These are phyloP conservation scores for Falco novaeseelandiae DNA, from an alignment of 2,797 vertebrate species.

Conservation along the genomic window DNA sequence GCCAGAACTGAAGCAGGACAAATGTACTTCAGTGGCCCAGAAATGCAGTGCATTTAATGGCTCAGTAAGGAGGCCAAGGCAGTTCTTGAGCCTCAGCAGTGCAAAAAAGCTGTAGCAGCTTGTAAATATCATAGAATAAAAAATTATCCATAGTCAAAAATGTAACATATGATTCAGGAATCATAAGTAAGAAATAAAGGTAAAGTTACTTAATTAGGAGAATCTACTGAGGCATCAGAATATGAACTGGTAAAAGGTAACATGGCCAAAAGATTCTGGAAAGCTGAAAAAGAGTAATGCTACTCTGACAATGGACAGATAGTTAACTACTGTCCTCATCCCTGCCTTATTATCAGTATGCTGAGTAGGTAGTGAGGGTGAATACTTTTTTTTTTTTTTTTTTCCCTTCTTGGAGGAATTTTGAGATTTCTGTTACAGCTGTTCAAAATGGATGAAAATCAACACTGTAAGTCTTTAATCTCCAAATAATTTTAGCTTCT, in stretches of 20 bases:
- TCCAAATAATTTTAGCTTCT: not conserved
- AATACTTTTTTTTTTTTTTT: not conserved
- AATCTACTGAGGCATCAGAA: not conserved
- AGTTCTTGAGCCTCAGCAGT: not conserved
- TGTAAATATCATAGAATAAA: conserved; percentile 4
- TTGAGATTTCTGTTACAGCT: not conserved
- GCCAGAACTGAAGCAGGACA: conserved; percentile 1
- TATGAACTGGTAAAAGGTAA: not conserved
- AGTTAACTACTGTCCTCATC: not conserved
- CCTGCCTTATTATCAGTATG: not conserved
- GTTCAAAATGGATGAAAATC: not conserved
- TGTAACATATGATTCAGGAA: not conserved
- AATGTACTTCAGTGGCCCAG: conserved; percentile 16
- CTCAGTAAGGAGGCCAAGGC: not conserved
- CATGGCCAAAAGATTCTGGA: not conserved
- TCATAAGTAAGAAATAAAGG: not conserved
- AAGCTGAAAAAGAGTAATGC: not conserved
- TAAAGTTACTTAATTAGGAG: not conserved
- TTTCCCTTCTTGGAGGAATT: not conserved
- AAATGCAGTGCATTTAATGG: not conserved
- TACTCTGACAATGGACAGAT: not conserved
- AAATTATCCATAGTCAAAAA: not conserved
- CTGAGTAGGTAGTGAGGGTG: accelerated
- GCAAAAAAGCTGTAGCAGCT: not conserved
- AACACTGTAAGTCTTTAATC: not conserved